Evolutionary conservation across 2,797 vertebrate species (phyloP).

Genomic region (Phataginus tricuspis): DNA sequence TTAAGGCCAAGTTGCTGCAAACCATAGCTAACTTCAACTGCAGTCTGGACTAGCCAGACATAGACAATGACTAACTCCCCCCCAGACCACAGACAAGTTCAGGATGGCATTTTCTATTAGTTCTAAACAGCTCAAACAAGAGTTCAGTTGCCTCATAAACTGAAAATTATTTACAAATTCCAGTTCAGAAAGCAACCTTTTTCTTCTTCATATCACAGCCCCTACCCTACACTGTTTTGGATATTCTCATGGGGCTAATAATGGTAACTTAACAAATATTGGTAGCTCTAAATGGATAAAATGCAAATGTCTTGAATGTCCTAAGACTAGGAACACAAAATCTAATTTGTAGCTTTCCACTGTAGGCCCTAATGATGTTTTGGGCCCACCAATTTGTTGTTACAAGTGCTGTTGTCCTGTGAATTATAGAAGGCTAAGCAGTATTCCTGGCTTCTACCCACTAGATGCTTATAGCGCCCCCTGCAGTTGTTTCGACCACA

Average conservation of each 20-base stretch:
- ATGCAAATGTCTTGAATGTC: not conserved
- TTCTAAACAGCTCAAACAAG: not conserved
- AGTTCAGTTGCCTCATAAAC: not conserved
- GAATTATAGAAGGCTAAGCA: not conserved
- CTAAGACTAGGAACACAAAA: not conserved
- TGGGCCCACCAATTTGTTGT: not conserved
- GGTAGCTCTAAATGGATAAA: not conserved
- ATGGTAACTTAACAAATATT: not conserved
- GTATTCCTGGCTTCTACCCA: not conserved
- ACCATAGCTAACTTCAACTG: constrained; percentile 44
- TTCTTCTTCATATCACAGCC: not conserved
- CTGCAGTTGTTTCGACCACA: not conserved
- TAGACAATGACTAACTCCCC: not conserved
- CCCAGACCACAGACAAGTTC: not conserved
- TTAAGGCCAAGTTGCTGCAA: constrained; percentile 36
- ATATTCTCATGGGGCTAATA: not conserved
- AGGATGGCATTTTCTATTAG: not conserved
- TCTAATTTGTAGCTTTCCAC: not conserved
- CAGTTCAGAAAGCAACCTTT: not conserved
- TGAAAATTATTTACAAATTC: constrained; percentile 26
- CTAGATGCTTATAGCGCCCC: not conserved
- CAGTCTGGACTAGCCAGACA: not conserved
- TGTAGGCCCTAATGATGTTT: not conserved
- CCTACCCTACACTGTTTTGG: not conserved
- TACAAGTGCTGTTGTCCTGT: not conserved